Evolutionary conservation across 2,797 vertebrate genomes (phyloP).

Genomic region (Hemibagrus guttatus): DNA sequence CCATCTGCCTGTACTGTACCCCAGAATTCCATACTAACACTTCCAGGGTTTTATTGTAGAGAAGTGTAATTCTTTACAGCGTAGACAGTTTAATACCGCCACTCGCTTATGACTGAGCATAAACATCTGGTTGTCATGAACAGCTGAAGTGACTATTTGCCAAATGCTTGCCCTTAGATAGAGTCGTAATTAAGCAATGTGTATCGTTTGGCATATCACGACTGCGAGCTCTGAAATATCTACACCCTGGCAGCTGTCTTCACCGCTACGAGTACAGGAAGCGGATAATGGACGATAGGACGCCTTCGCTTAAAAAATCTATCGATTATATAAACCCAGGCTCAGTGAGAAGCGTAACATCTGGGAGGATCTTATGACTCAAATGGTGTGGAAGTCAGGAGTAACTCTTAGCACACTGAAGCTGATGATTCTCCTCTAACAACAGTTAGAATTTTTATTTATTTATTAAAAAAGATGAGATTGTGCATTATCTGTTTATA

Average conservation of each 20-base stretch:
- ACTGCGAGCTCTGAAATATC: neutral
- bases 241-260: conserved; percentile 5
- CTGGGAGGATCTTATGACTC: neutral
- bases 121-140: conserved; percentile 2
- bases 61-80: neutral
- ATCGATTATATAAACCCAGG: neutral
- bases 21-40: too few species aligned
- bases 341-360: neutral
- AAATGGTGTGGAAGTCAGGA: neutral
- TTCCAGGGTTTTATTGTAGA: neutral
- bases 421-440: neutral
- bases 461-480: neutral
- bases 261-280: neutral
- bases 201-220: conserved; percentile 9
- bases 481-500: neutral
- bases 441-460: neutral
- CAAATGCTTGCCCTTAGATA: conserved; percentile 7
- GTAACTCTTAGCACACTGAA: neutral
- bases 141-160: conserved; percentile 20
- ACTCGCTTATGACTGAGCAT: neutral
- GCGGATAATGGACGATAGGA: neutral
- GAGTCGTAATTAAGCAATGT: conserved; percentile 5
- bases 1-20: too few species aligned
- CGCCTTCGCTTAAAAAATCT: neutral
- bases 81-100: neutral